Base-by-base conservation (phyloP, 2,113 vertebrate species). In the Okapia johnstoni region DNA sequence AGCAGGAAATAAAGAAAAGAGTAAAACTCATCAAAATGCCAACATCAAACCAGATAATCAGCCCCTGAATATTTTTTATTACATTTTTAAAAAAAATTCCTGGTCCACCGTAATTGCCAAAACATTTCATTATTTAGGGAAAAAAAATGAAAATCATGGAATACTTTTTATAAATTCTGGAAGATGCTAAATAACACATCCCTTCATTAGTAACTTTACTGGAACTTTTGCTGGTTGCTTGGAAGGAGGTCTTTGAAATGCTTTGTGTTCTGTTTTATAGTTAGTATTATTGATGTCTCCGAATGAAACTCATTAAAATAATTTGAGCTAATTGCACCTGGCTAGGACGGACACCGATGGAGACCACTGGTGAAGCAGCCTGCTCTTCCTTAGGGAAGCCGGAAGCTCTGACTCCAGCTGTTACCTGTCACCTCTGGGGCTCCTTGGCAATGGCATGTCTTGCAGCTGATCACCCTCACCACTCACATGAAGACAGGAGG, bases 111-210 rank as follows among this genome's bases (percentile, higher is more conserved):
- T 90, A 96, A 92, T 85, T 79, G 86, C 25, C 57, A 55, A 96
- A 50, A 95, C 9, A 89, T 52, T 94, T 85, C 48, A 95, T 91
- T 40, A 95, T 83, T 94, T 52, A 70, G 16, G 26, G 63, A 28
- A 83, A 19, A 84, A 57, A 85, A 57, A 70, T n/a, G 81, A 80
- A 66, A n/a, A 16, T 57, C 43, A 48, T 3, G 50, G 50, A 57
- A 90, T 10, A 55, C 36, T 94, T 88, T 97, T 89, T 89, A 40
- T 52, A 81, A 91, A 17, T 30, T n/a, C n/a, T 19, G 3, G 48
- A 46, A 92, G 50, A 77, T 97, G 63, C 61, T 73, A 90, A 83
- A 95, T 85, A 57, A 94, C 48, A 96, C 52, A 83, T 26, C 48
- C 58, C 12, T 95, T 57, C 43, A 28, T 28, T 4, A 88, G 57